These are phyloP conservation scores for Prionailurus viverrinus DNA, from an alignment of 2,113 vertebrate genomes.

Conservation along the genomic window DNA sequence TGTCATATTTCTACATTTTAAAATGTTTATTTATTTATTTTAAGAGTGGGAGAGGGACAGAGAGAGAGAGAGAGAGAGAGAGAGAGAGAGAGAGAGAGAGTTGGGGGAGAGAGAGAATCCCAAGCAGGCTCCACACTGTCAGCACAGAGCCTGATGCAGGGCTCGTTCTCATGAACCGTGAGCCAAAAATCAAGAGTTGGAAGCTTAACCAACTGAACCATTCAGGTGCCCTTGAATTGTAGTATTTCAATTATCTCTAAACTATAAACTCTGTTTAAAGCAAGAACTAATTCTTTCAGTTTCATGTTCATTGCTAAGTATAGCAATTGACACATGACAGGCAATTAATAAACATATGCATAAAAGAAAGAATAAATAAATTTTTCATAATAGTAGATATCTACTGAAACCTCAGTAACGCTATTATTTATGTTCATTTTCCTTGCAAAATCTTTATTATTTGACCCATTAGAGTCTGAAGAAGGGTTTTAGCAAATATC, in stretches of 20 bases:
- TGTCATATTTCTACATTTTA: neutral
- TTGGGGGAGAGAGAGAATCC: no score
- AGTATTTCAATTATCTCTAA: neutral
- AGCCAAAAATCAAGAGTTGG: no score
- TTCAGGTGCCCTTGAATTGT: neutral
- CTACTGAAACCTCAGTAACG: neutral
- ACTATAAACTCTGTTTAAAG: neutral
- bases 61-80: no score
- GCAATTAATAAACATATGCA: neutral
- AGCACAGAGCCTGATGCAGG: no score
- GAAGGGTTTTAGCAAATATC: neutral
- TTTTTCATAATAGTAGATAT: neutral
- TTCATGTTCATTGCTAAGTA: neutral
- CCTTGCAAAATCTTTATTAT: neutral
- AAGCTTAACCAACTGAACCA: no score
- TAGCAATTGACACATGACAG: neutral
- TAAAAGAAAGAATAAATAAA: conserved; percentile 5
- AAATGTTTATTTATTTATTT: no score
- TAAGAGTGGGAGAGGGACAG: no score
- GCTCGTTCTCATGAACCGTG: no score
- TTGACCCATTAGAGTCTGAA: neutral
- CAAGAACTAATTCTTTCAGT: neutral
- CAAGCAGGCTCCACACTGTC: no score
- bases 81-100: no score
- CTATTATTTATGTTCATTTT: neutral